Conservation (phyloP, 2,888 invertebrate genomes). For the Synanthedon tipuliformis region DNA sequence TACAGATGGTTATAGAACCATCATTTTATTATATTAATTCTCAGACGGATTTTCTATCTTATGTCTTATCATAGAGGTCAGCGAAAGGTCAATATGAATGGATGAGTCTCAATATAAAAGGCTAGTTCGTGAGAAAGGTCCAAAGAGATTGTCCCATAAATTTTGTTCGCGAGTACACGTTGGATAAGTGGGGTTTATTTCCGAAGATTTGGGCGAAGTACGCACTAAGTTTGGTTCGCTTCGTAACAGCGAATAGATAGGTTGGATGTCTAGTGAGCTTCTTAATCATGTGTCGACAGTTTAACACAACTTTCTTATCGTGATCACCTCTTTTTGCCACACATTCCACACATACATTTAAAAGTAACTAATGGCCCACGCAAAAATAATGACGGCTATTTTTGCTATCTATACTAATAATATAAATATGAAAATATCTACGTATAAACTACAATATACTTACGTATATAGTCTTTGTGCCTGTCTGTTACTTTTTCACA, state of each 20-base stretch:
- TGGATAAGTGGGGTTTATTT: conserved; percentile 56
- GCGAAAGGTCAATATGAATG: conserved; percentile 38
- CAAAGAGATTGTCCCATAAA: conserved; percentile 46
- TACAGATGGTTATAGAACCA: too few species aligned
- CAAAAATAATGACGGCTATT: too few species aligned
- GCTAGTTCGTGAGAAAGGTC: conserved; percentile 37
- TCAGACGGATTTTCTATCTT: background rate
- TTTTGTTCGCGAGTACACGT: conserved; percentile 47
- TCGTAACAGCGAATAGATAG: conserved; percentile 15
- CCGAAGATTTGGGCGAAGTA: conserved; percentile 44
- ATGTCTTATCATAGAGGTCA: background rate
- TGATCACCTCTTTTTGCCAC: too few species aligned
- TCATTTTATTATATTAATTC: background rate
- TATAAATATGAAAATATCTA: too few species aligned
- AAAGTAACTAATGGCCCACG: too few species aligned
- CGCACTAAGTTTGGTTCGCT: conserved; percentile 30
- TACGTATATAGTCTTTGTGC: too few species aligned
- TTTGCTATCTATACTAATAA: too few species aligned
- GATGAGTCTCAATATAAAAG: conserved; percentile 39
- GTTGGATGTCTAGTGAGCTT: conserved; percentile 8
- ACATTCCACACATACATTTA: too few species aligned
- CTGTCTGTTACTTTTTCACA: too few species aligned
- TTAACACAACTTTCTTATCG: too few species aligned
- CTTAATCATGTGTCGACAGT: background rate
- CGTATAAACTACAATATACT: too few species aligned